Percentiles rank a stretch among this genome's conserved stretches.
phyloP scores from a whole-genome alignment of 2,797 vertebrate species.

The Enteromius treurensis region DNA sequence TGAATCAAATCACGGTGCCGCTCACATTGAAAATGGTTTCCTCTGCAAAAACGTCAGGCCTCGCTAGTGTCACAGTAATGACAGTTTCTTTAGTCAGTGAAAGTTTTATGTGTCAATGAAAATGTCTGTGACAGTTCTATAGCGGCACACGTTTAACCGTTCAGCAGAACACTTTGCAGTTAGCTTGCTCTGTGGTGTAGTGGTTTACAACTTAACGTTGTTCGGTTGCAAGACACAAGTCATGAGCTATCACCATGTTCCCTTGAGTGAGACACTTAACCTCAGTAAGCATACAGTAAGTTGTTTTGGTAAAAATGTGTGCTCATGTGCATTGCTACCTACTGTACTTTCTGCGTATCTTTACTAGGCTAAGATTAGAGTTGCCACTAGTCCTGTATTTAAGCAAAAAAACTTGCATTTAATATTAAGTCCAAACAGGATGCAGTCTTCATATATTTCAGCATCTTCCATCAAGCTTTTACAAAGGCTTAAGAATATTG shows the following conservation, averaged over 20 bases:
- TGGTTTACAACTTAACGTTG: slow-evolving; percentile 30
- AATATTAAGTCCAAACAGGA: neutral
- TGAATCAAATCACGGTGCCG: slow-evolving; percentile 75
- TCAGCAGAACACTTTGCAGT: slow-evolving; percentile 52
- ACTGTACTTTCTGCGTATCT: neutral
- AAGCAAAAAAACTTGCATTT: neutral
- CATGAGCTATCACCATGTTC: slow-evolving; percentile 14
- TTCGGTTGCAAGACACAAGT: slow-evolving; percentile 54
- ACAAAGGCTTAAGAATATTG: neutral
- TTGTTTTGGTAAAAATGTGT: neutral
- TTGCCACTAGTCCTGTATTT: neutral
- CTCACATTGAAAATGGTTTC: slow-evolving; percentile 76
- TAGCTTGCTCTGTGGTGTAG: slow-evolving; percentile 57
- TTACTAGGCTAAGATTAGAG: neutral
- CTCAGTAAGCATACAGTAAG: neutral
- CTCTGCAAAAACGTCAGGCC: slow-evolving; percentile 63
- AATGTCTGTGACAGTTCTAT: slow-evolving; percentile 69
- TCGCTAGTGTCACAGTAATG: slow-evolving; percentile 73
- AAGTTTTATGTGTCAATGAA: slow-evolving; percentile 68
- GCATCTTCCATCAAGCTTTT: neutral
- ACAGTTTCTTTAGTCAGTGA: slow-evolving; percentile 73
- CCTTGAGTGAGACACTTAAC: slow-evolving; percentile 21
- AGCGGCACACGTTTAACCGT: slow-evolving; percentile 57
- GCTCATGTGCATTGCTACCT: neutral
- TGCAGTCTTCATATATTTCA: neutral